Evolutionary conservation across 2,113 vertebrate genomes (phyloP), one percentile per base, ranked within the genome.

Genomic region (Notarius lentiginosus): DNA sequence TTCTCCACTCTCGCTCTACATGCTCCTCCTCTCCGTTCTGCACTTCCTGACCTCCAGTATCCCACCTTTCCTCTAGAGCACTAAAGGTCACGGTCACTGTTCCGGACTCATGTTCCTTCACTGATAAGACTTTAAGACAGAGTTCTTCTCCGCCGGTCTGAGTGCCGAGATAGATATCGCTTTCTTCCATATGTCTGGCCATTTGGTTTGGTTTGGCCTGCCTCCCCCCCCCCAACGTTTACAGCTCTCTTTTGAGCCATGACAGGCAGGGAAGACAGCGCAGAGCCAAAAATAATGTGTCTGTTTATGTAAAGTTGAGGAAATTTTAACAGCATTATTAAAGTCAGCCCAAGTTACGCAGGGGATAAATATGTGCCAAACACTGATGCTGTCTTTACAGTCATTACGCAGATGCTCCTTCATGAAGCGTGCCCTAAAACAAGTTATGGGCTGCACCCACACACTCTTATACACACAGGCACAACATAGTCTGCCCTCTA

Each of bases 51-150:
- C 70, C n/a, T 72, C 24, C 41, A 85, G 53, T 88, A 87, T 88
- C 73, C 84, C 76, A 88, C 65, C 87, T 34, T 90, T 88, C 58
- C n/a, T 84, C 73, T 56, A 7, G 84, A 84, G 81, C 58, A n/a
- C 55, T 30, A 24, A 81, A 84, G 87, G 89, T 88, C 84, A 88
- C 76, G 76, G 82, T 84, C 86, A 82, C 65, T 84, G 65, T 80
- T 84, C 75, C 68, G 7, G 82, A 84, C 49, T 58, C 14, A 30
- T 65, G 76, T 79, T 87, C 24, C 68, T 77, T 60, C 65, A 47
- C 58, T 41, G 76, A 88, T 90, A 89, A 89, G 41, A 4, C 70
- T 58, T 63, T 41, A 58, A 84, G 76, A 79, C 72, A 41, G 24
- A 70, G 51, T 49, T 72, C 66, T 87, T 88, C 84, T 84, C 34